Evolutionary conservation across 2,113 vertebrate species (phyloP).

Genomic region (Hassar affinis): DNA sequence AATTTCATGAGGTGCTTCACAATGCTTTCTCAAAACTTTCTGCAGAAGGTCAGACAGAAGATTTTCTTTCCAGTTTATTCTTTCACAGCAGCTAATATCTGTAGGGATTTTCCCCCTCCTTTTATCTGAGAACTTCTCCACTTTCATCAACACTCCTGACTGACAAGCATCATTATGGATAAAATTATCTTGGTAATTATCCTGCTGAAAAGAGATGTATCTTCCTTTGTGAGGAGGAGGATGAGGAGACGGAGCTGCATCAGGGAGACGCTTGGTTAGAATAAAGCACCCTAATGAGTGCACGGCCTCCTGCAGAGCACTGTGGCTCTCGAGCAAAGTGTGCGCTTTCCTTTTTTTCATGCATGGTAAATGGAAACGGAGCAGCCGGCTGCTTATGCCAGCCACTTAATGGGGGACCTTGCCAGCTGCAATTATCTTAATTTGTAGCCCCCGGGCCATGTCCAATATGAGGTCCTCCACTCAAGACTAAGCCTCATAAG

Average conservation of each 20-base stretch:
- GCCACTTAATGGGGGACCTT: slow-evolving; percentile 46
- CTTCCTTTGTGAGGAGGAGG: slow-evolving; percentile 65
- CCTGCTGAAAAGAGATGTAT: slow-evolving; percentile 73
- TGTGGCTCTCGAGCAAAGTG: slow-evolving; percentile 50
- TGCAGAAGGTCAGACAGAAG: slow-evolving; percentile 48
- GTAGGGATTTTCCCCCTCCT: slow-evolving; percentile 42
- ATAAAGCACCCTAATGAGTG: slow-evolving; percentile 64
- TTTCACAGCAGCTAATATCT: slow-evolving; percentile 62
- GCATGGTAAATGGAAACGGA: slow-evolving; percentile 39
- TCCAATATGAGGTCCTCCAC: slow-evolving; percentile 28
- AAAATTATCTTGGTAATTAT: slow-evolving; percentile 79
- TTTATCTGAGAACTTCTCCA: slow-evolving; percentile 64
- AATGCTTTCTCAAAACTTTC: not conserved
- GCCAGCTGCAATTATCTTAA: slow-evolving; percentile 49
- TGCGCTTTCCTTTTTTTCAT: slow-evolving; percentile 55
- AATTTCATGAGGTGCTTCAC: slow-evolving; percentile 2
- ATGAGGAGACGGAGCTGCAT: slow-evolving; percentile 49
- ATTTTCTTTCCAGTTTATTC: slow-evolving; percentile 57
- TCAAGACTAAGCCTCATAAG: slow-evolving; percentile 29
- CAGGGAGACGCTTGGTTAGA: slow-evolving; percentile 62
- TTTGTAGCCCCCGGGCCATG: slow-evolving; percentile 46
- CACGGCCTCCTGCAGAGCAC: slow-evolving; percentile 47
- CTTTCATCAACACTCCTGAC: slow-evolving; percentile 72
- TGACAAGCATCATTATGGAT: slow-evolving; percentile 77
- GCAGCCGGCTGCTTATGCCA: slow-evolving; percentile 30